Conservation (phyloP, 2,797 vertebrate species). For the Darevskia mixta region DNA sequence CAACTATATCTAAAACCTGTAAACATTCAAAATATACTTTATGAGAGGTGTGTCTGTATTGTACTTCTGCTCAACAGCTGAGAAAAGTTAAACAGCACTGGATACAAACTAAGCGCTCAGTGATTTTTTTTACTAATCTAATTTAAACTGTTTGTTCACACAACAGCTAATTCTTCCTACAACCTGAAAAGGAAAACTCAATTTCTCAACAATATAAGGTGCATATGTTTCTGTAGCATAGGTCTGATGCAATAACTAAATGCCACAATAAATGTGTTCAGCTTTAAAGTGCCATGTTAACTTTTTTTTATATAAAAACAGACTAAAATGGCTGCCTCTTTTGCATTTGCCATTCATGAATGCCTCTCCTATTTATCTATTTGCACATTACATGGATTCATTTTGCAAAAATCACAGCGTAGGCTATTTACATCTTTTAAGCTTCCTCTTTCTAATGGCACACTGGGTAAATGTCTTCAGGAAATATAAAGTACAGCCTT, state of each 20-base stretch:
- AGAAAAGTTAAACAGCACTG: neutral
- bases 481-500: neutral
- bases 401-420: too few relatives aligned
- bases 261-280: too few relatives aligned
- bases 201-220: neutral
- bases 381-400: too few relatives aligned
- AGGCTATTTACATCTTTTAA: neutral
- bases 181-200: neutral
- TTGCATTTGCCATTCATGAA: too few relatives aligned
- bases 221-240: too few relatives aligned
- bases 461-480: constrained; percentile 13
- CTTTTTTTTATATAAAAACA: too few relatives aligned
- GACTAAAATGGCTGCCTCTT: too few relatives aligned
- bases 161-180: neutral
- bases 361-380: too few relatives aligned
- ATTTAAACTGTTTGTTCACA: neutral
- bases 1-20: neutral
- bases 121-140: neutral
- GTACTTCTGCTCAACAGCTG: neutral
- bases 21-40: neutral
- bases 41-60: neutral
- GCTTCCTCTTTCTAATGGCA: constrained; percentile 8
- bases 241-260: too few relatives aligned
- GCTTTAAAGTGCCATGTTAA: too few relatives aligned
- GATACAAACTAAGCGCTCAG: neutral